Conservation (phyloP, 2,113 vertebrate genomes). For the Marmota monax region DNA sequence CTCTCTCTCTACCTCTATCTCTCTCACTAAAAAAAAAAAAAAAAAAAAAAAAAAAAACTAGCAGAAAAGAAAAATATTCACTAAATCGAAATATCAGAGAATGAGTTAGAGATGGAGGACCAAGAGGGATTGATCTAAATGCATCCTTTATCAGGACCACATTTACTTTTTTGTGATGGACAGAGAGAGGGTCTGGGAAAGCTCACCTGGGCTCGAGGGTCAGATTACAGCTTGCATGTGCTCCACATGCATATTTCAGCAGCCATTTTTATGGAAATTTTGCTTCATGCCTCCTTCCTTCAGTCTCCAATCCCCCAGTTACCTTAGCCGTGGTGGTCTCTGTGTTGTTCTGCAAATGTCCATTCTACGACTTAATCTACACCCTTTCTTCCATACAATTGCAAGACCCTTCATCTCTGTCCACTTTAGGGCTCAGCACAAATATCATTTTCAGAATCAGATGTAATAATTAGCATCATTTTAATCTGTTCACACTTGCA, state of each 20-base stretch:
- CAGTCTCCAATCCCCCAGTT: no score
- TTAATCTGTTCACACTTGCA: neutral
- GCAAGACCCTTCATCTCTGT: neutral
- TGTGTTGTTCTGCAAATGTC: neutral
- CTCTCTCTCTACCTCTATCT: no score
- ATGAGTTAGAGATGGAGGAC: neutral
- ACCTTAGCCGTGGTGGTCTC: fast-evolving
- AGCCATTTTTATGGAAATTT: neutral
- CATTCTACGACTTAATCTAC: neutral
- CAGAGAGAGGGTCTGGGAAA: neutral
- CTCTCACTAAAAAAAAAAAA: no score
- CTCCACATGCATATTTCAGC: neutral
- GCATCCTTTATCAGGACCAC: neutral
- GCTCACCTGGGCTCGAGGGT: neutral
- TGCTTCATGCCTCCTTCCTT: neutral
- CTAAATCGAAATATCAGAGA: neutral
- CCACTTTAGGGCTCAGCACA: neutral
- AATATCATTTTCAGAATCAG: neutral
- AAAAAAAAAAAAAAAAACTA: no score
- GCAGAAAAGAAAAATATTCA: neutral
- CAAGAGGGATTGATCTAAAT: neutral
- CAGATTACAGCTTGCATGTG: fast-evolving
- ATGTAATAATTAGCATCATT: neutral
- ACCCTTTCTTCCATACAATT: neutral
- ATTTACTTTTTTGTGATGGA: neutral